These are phyloP conservation scores for Caenorhabditis doughertyi DNA, from an alignment of 2,888 invertebrate species.

Conservation along the genomic window DNA sequence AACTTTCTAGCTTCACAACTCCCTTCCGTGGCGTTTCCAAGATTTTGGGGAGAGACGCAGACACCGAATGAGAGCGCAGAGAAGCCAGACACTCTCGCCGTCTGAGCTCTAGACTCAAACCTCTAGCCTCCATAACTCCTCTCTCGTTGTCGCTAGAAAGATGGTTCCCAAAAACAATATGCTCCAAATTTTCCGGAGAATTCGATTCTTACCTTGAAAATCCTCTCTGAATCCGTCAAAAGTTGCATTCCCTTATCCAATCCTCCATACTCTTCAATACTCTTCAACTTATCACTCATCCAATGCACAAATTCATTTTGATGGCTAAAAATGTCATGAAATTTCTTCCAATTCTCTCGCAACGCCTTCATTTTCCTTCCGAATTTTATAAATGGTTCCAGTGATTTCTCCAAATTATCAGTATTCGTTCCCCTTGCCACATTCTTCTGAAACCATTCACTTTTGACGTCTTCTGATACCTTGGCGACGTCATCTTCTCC, in stretches of 20 bases:
- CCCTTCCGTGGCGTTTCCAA: too few species aligned
- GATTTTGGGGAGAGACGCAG: neutral
- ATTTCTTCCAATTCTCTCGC: neutral
- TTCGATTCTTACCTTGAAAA: neutral
- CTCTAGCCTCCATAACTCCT: neutral
- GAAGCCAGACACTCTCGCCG: neutral
- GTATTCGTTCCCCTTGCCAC: constrained; percentile 1
- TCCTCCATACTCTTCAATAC: neutral
- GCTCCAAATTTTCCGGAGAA: neutral
- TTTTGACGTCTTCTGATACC: constrained; percentile 12
- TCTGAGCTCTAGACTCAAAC: neutral
- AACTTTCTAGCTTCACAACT: too few species aligned
- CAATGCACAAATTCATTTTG: neutral
- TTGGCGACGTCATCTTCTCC: neutral
- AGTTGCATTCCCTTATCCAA: neutral
- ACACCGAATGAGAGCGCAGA: too few species aligned
- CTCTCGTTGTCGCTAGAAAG: neutral
- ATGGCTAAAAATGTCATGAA: neutral
- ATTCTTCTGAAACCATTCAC: constrained; percentile 9
- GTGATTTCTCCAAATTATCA: neutral
- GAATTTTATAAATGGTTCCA: neutral
- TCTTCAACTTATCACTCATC: neutral
- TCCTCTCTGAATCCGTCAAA: too few species aligned
- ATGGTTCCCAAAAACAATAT: too few species aligned
- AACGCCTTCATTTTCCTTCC: neutral